Conservation (phyloP, 2,113 vertebrate genomes). For the Morone chrysops region DNA sequence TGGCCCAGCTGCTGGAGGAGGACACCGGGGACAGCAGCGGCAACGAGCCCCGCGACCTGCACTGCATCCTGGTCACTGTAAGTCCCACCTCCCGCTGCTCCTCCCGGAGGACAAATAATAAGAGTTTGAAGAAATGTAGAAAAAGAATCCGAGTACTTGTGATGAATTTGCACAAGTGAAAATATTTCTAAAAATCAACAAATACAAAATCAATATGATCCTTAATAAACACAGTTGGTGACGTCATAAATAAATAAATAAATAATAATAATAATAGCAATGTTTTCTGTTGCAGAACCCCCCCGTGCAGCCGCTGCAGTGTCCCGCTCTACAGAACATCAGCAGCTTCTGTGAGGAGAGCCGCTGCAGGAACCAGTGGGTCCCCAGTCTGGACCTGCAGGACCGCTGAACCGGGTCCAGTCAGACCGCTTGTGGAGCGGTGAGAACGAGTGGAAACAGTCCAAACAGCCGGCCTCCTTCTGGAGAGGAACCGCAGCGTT, state of each 20-base stretch:
- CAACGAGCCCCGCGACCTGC: constrained; percentile 90
- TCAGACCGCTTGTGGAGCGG: constrained; percentile 48
- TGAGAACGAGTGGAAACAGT: constrained; percentile 36
- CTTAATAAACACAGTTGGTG: too few species aligned
- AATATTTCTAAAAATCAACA: too few species aligned
- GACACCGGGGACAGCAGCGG: constrained; percentile 70
- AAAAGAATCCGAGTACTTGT: too few species aligned
- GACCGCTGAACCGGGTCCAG: constrained; percentile 84
- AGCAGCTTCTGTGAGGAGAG: constrained; percentile 92
- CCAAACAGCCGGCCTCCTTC: constrained; percentile 46
- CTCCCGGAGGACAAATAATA: too few species aligned
- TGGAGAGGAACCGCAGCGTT: constrained; percentile 36
- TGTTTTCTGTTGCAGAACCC: constrained; percentile 82
- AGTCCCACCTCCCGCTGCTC: constrained; percentile 55
- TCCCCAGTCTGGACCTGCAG: constrained; percentile 88
- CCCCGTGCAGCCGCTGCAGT: constrained; percentile 88
- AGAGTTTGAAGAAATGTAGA: too few species aligned
- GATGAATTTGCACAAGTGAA: too few species aligned
- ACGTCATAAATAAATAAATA: too few species aligned
- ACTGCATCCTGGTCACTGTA: constrained; percentile 95
- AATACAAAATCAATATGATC: too few species aligned
- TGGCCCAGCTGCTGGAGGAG: constrained; percentile 87
- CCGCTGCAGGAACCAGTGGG: constrained; percentile 92
- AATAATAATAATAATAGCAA: too few species aligned
- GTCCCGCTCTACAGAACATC: constrained; percentile 87